These are phyloP conservation scores for Porites rus DNA, from an alignment of 92 coral and sea anemone genomes.

Conservation along the genomic window DNA sequence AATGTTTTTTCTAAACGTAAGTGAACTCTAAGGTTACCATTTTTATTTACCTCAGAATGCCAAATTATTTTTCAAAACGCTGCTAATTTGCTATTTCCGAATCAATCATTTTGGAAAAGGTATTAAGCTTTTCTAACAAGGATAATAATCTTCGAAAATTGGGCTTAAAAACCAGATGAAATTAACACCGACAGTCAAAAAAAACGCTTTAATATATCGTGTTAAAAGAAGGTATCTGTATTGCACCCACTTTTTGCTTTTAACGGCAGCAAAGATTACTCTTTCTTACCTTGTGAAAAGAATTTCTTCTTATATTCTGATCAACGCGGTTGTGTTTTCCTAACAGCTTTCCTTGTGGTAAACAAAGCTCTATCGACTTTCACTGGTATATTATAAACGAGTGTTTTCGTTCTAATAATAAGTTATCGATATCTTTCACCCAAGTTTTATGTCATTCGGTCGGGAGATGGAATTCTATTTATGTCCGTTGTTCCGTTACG, in stretches of 20 bases:
- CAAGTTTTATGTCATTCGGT: conserved; percentile 2
- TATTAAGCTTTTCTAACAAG: conserved; percentile 16
- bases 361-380: neutral
- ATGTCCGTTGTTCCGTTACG: conserved; percentile 50
- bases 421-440: neutral
- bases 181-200: conserved; percentile 3
- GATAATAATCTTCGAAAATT: neutral
- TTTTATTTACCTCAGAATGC: neutral
- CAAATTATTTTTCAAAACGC: neutral
- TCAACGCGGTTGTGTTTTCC: neutral
- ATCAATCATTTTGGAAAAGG: neutral
- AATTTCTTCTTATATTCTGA: neutral
- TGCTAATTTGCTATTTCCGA: conserved; percentile 25
- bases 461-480: conserved; percentile 17
- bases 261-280: neutral
- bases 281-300: conserved; percentile 20
- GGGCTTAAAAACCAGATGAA: neutral
- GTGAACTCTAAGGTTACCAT: neutral
- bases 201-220: neutral
- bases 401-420: too few relatives aligned
- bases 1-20: neutral
- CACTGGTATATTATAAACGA: too few relatives aligned
- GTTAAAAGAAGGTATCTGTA: neutral
- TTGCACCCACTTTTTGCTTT: too few relatives aligned
- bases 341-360: neutral